phyloP scores from a whole-genome alignment of 2,113 vertebrate genomes.

The Kryptolebias marmoratus region DNA sequence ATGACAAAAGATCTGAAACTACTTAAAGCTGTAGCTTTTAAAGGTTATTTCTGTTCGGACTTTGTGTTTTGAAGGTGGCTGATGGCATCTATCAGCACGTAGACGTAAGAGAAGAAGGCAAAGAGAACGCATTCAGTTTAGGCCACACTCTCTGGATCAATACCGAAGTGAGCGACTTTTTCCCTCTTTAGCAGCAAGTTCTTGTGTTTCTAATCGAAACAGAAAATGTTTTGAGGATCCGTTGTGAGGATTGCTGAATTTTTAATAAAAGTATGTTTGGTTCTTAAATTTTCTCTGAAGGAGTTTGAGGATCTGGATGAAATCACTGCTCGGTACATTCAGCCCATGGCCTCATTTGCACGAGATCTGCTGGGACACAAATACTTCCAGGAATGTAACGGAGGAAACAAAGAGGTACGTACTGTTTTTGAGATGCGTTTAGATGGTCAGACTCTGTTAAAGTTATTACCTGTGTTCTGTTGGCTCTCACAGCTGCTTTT shows the following conservation, averaged over 20 bases:
- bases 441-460: not conserved
- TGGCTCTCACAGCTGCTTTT: not conserved
- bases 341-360: conserved; percentile 98
- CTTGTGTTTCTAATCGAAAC: not conserved
- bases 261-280: not conserved
- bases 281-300: conserved; percentile 66
- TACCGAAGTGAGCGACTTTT: conserved; percentile 83
- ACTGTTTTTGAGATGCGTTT: not conserved
- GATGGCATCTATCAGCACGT: conserved; percentile 97
- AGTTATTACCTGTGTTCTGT: not conserved
- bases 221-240: not conserved
- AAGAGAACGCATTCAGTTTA: conserved; percentile 98
- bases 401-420: conserved; percentile 90
- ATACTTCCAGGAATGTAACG: conserved; percentile 93
- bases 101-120: conserved; percentile 95
- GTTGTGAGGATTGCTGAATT: not conserved
- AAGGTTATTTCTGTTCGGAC: not conserved
- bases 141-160: conserved; percentile 97
- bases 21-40: not conserved
- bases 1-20: too few species aligned
- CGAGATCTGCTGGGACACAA: conserved; percentile 95
- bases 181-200: not conserved
- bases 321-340: conserved; percentile 96
- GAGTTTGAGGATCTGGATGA: conserved; percentile 99
- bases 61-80: conserved; percentile 77